Evolutionary conservation across 1,140 invertebrate species (phyloP).

Genomic region (Euglossa dilemma): DNA sequence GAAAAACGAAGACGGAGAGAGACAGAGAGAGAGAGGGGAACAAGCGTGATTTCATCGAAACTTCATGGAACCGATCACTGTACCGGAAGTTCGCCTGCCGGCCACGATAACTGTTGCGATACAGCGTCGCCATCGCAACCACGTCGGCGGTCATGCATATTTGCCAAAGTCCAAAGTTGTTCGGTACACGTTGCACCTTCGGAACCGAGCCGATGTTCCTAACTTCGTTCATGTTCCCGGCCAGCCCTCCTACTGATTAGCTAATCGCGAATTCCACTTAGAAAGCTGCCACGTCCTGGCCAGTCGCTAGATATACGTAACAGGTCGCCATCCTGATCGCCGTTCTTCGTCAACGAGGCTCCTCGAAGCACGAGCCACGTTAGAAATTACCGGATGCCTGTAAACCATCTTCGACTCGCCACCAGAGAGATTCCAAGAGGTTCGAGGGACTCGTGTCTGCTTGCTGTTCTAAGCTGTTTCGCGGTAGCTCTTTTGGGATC

Average conservation of each 20-base stretch:
- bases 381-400: slow-evolving; percentile 17
- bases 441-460: no score
- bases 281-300: not conserved
- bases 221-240: slow-evolving; percentile 12
- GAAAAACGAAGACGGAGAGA: no score
- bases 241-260: slow-evolving; percentile 13
- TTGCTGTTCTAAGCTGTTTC: no score
- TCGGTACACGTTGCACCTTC: slow-evolving; percentile 28
- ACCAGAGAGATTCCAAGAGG: no score
- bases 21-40: no score
- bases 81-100: not conserved
- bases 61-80: not conserved
- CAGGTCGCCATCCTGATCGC: not conserved
- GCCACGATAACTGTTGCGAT: not conserved
- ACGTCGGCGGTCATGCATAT: not conserved
- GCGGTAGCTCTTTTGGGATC: no score
- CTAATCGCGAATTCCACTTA: slow-evolving; percentile 37
- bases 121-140: not conserved
- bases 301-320: slow-evolving; percentile 8
- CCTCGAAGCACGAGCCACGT: slow-evolving; percentile 1
- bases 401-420: no score
- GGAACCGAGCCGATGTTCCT: not conserved
- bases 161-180: slow-evolving; percentile 6
- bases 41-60: not conserved
- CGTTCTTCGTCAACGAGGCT: slow-evolving; percentile 8